Evolutionary conservation across 1,140 invertebrate genomes (phyloP).

Genomic region (Heterodera schachtii): DNA sequence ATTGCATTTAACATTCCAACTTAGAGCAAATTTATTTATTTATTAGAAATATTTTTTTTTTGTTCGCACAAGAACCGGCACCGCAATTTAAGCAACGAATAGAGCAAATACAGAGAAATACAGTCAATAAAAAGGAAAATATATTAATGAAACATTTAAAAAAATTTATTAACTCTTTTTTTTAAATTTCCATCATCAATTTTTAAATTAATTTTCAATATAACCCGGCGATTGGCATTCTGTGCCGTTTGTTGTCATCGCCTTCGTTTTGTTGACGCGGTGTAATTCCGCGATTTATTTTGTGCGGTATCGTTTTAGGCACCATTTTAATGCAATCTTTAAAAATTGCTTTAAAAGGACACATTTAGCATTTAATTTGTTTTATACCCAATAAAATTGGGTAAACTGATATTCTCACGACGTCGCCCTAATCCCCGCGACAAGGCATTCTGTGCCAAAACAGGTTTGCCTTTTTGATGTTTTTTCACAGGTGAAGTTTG

Average conservation of each 20-base stretch:
- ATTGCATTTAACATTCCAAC: too few species aligned
- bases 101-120: neutral
- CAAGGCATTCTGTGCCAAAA: constrained; percentile 73
- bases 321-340: constrained; percentile 85
- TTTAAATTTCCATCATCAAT: neutral
- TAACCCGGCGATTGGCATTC: neutral
- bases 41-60: too few species aligned
- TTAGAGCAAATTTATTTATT: too few species aligned
- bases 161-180: neutral
- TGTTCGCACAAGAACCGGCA: too few species aligned
- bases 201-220: neutral
- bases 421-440: too few species aligned
- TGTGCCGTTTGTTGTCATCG: neutral
- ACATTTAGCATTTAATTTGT: constrained; percentile 18
- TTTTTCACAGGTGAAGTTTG: constrained; percentile 81
- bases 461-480: constrained; percentile 89
- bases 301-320: constrained; percentile 64
- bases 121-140: neutral
- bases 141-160: neutral
- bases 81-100: too few species aligned
- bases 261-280: constrained; percentile 9
- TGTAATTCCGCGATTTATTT: constrained; percentile 67
- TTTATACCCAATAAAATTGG: too few species aligned
- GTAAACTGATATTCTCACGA: too few species aligned
- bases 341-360: constrained; percentile 5